phyloP scores from a whole-genome alignment of 1,140 invertebrate species.

The Drosophila tani region DNA sequence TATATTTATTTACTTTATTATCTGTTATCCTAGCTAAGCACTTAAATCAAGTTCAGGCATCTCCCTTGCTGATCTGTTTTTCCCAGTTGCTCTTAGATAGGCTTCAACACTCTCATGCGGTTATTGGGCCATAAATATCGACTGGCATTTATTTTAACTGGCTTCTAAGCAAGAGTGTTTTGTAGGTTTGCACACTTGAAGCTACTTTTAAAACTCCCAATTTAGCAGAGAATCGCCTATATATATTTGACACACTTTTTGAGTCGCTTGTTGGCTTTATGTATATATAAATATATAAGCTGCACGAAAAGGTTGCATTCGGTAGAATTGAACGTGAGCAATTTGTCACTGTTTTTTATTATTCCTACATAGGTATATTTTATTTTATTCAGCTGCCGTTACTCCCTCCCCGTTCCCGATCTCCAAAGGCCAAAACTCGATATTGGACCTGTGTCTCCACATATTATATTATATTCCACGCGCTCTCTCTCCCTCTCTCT shows the following conservation, averaged over 20 bases:
- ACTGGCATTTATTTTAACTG: not conserved
- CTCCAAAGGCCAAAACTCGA: slow-evolving; percentile 14
- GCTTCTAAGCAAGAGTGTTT: not conserved
- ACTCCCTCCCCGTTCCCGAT: slow-evolving; percentile 1
- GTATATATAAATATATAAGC: not conserved
- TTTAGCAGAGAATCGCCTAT: not conserved
- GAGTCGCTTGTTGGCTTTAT: not conserved
- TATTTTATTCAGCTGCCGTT: slow-evolving; percentile 10
- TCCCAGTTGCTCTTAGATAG: too few relatives aligned
- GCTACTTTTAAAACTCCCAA: not conserved
- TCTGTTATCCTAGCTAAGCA: too few relatives aligned
- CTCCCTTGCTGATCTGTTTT: too few relatives aligned
- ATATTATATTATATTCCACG: slow-evolving; percentile 1
- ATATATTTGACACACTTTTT: slow-evolving; percentile 14
- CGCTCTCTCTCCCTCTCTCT: slow-evolving; percentile 5
- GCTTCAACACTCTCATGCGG: not conserved
- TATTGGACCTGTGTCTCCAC: slow-evolving; percentile 2
- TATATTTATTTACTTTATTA: too few relatives aligned
- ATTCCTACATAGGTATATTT: slow-evolving; percentile 10
- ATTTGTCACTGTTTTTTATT: slow-evolving; percentile 11
- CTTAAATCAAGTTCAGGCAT: too few relatives aligned
- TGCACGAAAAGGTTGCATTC: slow-evolving; percentile 12
- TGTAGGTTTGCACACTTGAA: not conserved
- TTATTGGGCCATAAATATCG: too few relatives aligned
- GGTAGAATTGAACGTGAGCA: slow-evolving; percentile 12